A percentile compares a stretch with the other conserved stretches of the same genome.
phyloP scores from a whole-genome alignment of 2,888 invertebrate species.

The Aspidiotus destructor region DNA sequence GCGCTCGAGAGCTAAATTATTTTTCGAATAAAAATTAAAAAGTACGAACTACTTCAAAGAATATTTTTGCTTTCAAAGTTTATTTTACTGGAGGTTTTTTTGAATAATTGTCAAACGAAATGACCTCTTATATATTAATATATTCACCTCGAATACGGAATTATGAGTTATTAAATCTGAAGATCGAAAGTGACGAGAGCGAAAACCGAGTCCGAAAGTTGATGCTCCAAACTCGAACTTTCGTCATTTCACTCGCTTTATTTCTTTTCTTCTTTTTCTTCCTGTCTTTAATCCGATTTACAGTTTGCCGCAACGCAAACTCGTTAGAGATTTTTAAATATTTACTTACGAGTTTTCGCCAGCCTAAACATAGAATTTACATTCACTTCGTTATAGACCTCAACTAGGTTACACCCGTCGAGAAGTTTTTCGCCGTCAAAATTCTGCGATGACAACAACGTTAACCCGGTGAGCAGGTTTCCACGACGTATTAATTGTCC shows the following conservation, averaged over 20 bases:
- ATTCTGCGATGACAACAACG: not conserved
- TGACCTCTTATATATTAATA: conserved; percentile 33
- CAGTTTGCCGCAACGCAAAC: conserved; percentile 26
- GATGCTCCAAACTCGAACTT: conserved; percentile 3
- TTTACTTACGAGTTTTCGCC: conserved; percentile 24
- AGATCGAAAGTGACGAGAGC: conserved; percentile 18
- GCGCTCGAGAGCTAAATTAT: conserved; percentile 29
- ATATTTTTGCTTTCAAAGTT: conserved; percentile 31
- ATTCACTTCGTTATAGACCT: conserved; percentile 25
- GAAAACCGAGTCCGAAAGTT: conserved; percentile 1
- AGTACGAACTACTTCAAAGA: conserved; percentile 27
- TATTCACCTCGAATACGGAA: conserved; percentile 30
- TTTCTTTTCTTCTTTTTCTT: conserved; percentile 7
- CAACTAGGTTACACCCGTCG: not conserved
- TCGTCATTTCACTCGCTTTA: not conserved
- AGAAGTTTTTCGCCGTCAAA: not conserved
- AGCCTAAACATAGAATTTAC: conserved; percentile 23
- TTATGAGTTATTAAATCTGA: conserved; percentile 31
- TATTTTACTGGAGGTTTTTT: conserved; percentile 26
- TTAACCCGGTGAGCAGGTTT: not conserved
- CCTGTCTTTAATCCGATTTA: conserved; percentile 18
- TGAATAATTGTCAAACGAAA: conserved; percentile 32
- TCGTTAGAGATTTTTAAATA: conserved; percentile 26
- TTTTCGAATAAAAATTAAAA: conserved; percentile 31
- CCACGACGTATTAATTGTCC: not conserved